phyloP scores from a whole-genome alignment of 2,888 invertebrate genomes.

The Lasioglossum villosulum region DNA sequence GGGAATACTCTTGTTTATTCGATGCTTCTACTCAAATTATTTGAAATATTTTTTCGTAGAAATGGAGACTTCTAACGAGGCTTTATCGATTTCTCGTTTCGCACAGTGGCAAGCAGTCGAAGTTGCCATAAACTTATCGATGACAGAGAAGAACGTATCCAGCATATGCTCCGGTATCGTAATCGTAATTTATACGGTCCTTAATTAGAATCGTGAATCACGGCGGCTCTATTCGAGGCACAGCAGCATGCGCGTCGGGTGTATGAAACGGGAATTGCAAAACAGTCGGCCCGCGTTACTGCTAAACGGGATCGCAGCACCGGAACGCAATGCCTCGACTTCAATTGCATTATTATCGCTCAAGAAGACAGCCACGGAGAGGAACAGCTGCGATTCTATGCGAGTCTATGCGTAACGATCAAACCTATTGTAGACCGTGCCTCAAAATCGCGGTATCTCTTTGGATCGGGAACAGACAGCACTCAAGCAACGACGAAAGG shows the following conservation, averaged over 20 bases:
- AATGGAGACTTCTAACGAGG: not conserved
- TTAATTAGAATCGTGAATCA: not conserved
- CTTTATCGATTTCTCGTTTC: not conserved
- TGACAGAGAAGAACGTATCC: not conserved
- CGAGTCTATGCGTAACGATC: not conserved
- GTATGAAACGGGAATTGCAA: not conserved
- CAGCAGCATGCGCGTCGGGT: not conserved
- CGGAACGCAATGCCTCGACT: not conserved
- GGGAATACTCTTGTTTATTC: too few relatives aligned
- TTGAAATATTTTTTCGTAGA: too few relatives aligned
- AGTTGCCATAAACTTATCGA: not conserved
- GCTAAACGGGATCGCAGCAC: not conserved
- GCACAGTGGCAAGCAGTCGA: not conserved
- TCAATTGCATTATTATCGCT: not conserved
- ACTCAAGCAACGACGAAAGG: not conserved
- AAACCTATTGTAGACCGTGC: not conserved
- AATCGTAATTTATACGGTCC: not conserved
- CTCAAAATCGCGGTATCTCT: not conserved
- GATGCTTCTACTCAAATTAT: too few relatives aligned
- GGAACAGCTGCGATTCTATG: not conserved
- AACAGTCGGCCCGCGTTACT: not conserved
- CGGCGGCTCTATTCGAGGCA: not conserved
- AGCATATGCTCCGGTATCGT: not conserved
- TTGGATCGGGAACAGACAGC: conserved; percentile 16
- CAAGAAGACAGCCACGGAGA: not conserved